Evolutionary conservation across 2,888 invertebrate genomes (phyloP).

Genomic region (Diaperis boleti): DNA sequence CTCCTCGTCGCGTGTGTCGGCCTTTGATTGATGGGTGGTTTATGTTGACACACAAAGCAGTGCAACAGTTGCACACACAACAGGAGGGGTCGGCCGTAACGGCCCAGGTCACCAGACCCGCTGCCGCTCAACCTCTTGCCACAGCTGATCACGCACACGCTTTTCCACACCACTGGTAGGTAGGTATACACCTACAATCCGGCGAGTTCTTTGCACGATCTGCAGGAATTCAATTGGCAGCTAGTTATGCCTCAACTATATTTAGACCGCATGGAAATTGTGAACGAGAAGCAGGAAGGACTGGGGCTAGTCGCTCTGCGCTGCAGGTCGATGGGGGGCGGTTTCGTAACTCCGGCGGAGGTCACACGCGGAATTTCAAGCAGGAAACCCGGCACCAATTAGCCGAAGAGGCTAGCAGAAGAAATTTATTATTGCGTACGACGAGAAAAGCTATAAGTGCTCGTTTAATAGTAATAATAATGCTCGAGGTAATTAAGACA

Average conservation of each 20-base stretch:
- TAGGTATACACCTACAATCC: conserved; percentile 53
- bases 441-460: too few relatives aligned
- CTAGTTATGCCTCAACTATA: conserved; percentile 48
- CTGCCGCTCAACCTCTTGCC: conserved; percentile 50
- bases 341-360: conserved; percentile 12
- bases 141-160: conserved; percentile 61
- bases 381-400: conserved; percentile 3
- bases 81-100: conserved; percentile 60
- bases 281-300: conserved; percentile 30
- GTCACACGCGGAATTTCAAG: conserved; percentile 11
- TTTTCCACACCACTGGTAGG: conserved; percentile 39
- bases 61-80: conserved; percentile 61
- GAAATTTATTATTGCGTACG: too few relatives aligned
- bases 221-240: conserved; percentile 51
- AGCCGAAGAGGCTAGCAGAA: background rate
- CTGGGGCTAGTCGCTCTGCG: conserved; percentile 7
- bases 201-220: conserved; percentile 52
- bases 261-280: conserved; percentile 37
- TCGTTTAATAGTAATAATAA: too few relatives aligned
- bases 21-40: conserved; percentile 51
- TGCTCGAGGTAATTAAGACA: too few relatives aligned
- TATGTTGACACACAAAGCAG: conserved; percentile 60
- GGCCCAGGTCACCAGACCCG: conserved; percentile 60
- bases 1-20: conserved; percentile 25
- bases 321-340: conserved; percentile 8